Base-by-base conservation (phyloP, 2,888 invertebrate species). In the Portevinia maculata region DNA sequence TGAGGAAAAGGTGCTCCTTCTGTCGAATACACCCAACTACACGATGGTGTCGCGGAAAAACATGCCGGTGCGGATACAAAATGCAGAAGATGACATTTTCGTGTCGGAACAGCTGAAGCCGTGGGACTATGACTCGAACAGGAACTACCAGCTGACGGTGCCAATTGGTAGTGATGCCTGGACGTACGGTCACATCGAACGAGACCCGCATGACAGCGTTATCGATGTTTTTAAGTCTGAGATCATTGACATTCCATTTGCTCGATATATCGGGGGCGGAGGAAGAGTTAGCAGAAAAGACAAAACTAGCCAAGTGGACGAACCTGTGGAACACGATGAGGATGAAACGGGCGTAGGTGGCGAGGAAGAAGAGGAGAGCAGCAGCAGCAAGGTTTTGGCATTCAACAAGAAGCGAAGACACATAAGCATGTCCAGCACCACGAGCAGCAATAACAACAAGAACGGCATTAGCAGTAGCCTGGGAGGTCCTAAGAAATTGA, bases 141-240 rank as follows among this genome's bases (percentile, higher is more conserved):
- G 93, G 85, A 86, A 90, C 75, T 90, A 89, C 76, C 92, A 91
- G 85, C 90, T 92, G 70, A 89, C 91, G 71, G 92, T 91, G 52
- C 92, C 91, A 81, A 93, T 93, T 70, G 92, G 93, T 85, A 93
- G 94, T 73, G 95, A 95, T 90, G 95, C 95, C 17, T 95, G 95
- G 95, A 94, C 95, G 87, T 93, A 94, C 81, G 94, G 93, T 69
- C 91, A 91, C 65, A 89, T 89, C 79, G 90, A 90, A 81, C 88
- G 88, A 8, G 88, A 90, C 84, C 88, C 90, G 34, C 92, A 92
- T 53, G 93, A 93, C 86, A 97, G 98, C 89, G 95, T 98, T 87
- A 93, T 97, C 89, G 95, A 97, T 87, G 95, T 95, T 89, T 96
- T 96, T 92, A 95, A 95, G 89, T 94, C 95, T 30, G 96, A 96